These are phyloP conservation scores for Gasterosteus aculeatus DNA, from an alignment of 2,113 vertebrate species.

Conservation along the genomic window DNA sequence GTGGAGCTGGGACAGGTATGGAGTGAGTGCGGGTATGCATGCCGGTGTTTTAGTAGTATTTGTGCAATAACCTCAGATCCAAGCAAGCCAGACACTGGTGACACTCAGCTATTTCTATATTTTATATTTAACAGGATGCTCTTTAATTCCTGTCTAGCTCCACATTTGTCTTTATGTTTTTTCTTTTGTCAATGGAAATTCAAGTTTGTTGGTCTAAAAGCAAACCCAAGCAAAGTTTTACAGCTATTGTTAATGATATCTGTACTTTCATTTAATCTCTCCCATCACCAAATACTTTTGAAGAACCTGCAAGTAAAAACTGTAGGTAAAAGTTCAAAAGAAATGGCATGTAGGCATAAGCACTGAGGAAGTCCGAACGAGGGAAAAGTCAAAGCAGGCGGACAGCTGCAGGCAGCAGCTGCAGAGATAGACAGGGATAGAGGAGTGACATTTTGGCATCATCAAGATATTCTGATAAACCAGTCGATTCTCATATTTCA, in stretches of 20 bases:
- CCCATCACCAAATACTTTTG: neutral
- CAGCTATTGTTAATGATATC: neutral
- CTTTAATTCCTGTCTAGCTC: neutral
- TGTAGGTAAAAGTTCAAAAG: neutral
- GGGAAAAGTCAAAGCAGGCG: neutral
- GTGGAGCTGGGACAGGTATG: conserved; percentile 98
- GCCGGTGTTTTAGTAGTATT: neutral
- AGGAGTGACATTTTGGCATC: neutral
- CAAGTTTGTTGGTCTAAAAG: neutral
- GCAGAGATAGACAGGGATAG: neutral
- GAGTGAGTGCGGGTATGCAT: neutral
- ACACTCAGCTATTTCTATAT: neutral
- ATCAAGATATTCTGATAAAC: neutral
- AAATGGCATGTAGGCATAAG: neutral
- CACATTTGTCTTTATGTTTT: neutral
- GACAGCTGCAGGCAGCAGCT: neutral
- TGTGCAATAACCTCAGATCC: neutral
- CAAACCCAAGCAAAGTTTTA: neutral
- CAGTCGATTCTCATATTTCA: neutral
- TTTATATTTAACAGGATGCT: neutral
- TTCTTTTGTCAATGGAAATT: neutral
- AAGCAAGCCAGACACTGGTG: neutral
- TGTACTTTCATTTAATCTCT: neutral
- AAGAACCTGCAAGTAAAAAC: neutral
- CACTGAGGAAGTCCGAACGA: neutral